These are phyloP conservation scores for Dicranocentrus wangi DNA, from an alignment of 2,888 invertebrate genomes.

Conservation along the genomic window DNA sequence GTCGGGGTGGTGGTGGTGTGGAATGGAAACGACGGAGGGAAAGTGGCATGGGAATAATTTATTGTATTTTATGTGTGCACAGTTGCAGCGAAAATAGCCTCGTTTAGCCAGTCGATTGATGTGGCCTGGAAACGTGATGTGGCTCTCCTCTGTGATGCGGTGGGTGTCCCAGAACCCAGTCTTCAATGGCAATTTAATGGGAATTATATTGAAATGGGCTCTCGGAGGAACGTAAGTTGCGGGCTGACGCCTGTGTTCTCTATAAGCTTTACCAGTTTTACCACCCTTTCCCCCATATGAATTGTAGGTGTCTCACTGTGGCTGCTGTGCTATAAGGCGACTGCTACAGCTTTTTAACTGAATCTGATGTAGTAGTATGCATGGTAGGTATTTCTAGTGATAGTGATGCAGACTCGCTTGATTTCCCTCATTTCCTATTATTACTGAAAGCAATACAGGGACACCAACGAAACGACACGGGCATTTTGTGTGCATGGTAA, in stretches of 20 bases:
- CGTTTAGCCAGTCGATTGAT: constrained; percentile 80
- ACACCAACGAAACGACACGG: neutral
- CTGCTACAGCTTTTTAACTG: too few species aligned
- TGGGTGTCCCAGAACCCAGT: constrained; percentile 78
- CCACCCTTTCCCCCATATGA: constrained; percentile 5
- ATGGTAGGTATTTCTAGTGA: too few species aligned
- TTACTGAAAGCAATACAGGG: constrained; percentile 7
- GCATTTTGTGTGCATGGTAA: too few species aligned
- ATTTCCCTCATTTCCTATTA: constrained; percentile 41
- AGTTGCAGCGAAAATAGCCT: constrained; percentile 91
- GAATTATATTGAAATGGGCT: constrained; percentile 66
- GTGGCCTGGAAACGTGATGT: constrained; percentile 90
- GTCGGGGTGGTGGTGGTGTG: too few species aligned
- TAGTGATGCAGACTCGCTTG: too few species aligned
- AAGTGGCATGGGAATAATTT: constrained; percentile 47
- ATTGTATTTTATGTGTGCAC: constrained; percentile 74
- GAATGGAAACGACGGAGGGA: neutral
- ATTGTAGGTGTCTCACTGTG: too few species aligned
- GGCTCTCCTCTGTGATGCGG: constrained; percentile 86
- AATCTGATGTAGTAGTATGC: too few species aligned
- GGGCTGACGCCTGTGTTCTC: constrained; percentile 46
- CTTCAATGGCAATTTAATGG: constrained; percentile 72
- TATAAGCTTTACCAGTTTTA: neutral
- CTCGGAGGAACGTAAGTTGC: constrained; percentile 64
- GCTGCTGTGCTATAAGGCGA: too few species aligned